Percentiles rank a stretch among this genome's conserved stretches.
These are phyloP conservation scores for Neodontobutis hainanensis DNA, from an alignment of 2,113 vertebrate genomes.

Conservation along the genomic window DNA sequence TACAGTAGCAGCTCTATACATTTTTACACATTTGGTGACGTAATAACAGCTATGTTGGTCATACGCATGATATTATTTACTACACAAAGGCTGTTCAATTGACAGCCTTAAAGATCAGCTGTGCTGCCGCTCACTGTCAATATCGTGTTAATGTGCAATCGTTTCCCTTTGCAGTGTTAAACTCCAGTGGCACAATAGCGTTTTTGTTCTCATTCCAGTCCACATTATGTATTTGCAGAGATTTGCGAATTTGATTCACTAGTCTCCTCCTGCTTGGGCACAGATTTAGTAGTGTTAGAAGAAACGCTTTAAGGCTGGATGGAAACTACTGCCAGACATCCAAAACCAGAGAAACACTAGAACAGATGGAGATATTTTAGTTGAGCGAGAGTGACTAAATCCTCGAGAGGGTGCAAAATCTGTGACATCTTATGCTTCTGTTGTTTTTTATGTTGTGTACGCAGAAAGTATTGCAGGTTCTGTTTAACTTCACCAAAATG, in stretches of 20 bases:
- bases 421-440: conserved; percentile 10
- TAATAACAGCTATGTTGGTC: neutral
- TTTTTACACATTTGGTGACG: neutral
- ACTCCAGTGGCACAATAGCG: conserved; percentile 21
- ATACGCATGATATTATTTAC: neutral
- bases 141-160: conserved; percentile 11
- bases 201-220: conserved; percentile 24
- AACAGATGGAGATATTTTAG: conserved; percentile 8
- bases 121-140: conserved; percentile 13
- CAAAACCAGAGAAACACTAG: neutral
- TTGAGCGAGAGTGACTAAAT: conserved; percentile 2
- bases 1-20: neutral
- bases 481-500: conserved; percentile 8
- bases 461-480: neutral
- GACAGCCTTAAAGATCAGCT: conserved; percentile 1
- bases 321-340: neutral
- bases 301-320: conserved; percentile 19
- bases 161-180: conserved; percentile 10
- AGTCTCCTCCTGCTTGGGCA: neutral
- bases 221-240: conserved; percentile 25
- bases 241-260: conserved; percentile 25
- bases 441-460: neutral
- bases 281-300: conserved; percentile 11
- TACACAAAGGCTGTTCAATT: neutral
- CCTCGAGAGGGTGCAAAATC: neutral